Conservation (phyloP, 64 coral and sea anemone genomes). For the Acropora tenuis region DNA sequence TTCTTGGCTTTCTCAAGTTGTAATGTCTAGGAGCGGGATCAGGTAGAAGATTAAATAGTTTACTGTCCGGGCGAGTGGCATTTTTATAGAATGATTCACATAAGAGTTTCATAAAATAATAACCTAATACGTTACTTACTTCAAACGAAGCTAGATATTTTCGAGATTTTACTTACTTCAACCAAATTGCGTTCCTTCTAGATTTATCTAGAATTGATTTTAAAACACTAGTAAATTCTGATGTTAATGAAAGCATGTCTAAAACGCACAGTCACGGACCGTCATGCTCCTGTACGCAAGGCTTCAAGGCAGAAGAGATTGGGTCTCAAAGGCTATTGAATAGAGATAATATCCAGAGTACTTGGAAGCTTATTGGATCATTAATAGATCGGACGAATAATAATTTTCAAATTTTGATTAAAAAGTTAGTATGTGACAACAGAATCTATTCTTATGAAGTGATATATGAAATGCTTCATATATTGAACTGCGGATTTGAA, state of each 20-base stretch:
- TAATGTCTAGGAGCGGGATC: too few species aligned
- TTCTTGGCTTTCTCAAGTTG: too few species aligned
- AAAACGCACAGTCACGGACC: slow-evolving; percentile 44
- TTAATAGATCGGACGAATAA: slow-evolving; percentile 34
- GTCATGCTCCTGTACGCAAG: slow-evolving; percentile 64
- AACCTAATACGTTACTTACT: not conserved
- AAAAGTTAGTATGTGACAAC: slow-evolving; percentile 36
- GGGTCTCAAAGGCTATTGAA: slow-evolving; percentile 46
- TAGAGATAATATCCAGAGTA: slow-evolving; percentile 47
- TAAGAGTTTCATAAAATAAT: too few species aligned
- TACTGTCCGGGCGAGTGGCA: too few species aligned
- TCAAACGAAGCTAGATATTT: slow-evolving; percentile 6
- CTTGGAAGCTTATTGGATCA: slow-evolving; percentile 61
- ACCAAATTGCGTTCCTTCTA: slow-evolving; percentile 31
- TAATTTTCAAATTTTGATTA: not conserved
- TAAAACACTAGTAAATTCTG: not conserved
- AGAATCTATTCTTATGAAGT: not conserved
- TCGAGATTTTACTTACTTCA: slow-evolving; percentile 35
- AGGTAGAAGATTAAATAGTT: too few species aligned
- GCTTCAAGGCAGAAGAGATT: slow-evolving; percentile 34
- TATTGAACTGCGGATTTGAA: too few species aligned
- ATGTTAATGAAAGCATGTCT: slow-evolving; percentile 47
- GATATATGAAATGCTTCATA: too few species aligned
- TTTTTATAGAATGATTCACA: too few species aligned
- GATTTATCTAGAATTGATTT: slow-evolving; percentile 34